Base-by-base conservation (phyloP, 2,888 invertebrate genomes). In the Drosophila mercatorum region DNA sequence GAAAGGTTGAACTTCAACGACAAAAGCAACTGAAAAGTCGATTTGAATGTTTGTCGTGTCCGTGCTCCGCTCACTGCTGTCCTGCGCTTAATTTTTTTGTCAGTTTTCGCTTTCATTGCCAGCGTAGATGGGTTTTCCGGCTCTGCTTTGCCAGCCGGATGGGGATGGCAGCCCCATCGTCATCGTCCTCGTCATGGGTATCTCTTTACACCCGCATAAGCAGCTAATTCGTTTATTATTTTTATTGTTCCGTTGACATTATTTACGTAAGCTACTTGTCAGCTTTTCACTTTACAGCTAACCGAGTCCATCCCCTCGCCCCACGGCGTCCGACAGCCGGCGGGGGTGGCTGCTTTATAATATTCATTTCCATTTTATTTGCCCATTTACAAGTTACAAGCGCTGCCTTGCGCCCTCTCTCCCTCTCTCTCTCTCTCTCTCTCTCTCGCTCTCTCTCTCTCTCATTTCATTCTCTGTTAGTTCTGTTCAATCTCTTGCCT, bases 161-260 rank as follows among this genome's bases (percentile, higher is more conserved):
- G 51, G 47, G 28, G 26, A 47, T 14, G 52, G 52, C 8, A 22
- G 22, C 22, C 22, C 2, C 22, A 22, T 22, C 22, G 22, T 22
- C 22, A 7, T 2, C 51, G 34, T 22, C 41, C 17, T 28, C 51
- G 51, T 36, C 41, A 31, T 28, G 17, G 44, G 55, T 51, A 47
- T 69, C 51, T 53, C 43, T 53, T 46, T 46, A 68, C 61, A 38
- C 28, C 63, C 55, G 67, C 67, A 88, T 83, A 81, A 86, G 81
- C 89, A 86, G 90, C 89, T 86, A 86, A 86, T 86, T 86, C 86
- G 86, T 89, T 86, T 90, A 90, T 86, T 86, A 88, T 88, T 89
- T 90, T 90, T 90, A 90, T 86, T 86, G 86, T 86, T 86, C 79
- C 86, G 89, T 76, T 89, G 86, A 88, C 90, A 90, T 90, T 86